Evolutionary conservation across 2,888 invertebrate species (phyloP), one percentile per base, ranked within the genome.

Genomic region (Leucania comma): DNA sequence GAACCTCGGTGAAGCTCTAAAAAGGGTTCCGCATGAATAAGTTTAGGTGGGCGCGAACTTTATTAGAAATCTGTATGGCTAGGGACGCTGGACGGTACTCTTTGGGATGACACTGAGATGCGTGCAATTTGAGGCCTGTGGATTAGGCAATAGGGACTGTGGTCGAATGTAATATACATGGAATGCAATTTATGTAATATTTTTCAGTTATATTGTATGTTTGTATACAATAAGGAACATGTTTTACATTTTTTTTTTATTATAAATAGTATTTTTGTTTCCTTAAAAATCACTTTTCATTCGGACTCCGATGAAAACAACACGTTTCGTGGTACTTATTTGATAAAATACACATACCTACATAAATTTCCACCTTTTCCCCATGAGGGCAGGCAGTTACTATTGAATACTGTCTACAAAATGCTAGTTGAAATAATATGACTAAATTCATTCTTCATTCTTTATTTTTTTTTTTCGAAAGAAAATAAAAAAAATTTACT

Each of bases 1-100:
- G 73, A 80, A 75, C 75, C 73, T 72, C 63, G 59, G n/a, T 67
- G 29, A 22, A 46, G 68, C 66, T 77, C 59, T 72, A 66, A 67
- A 75, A 82, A 82, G 61, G 80, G 73, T 80, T 82, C 73, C 68
- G 42, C 60, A 78, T 78, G 85, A 82, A 80, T 78, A 80, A 60
- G 26, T 74, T 74, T 69, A 50, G 50, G 50, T 59, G 67, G 67
- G 29, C 24, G 61, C 67, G 59, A 60, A 59, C 66, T 67, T 82
- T 80, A 79, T 75, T 84, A 72, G 57, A 70, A 62, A 69, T 67
- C 59, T 57, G 66, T 65, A 64, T 53, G 56, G 65, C 29, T 66
- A 38, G 35, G 42, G 42, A 56, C 22, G 26, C 26, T 59, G 60
- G 66, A 69, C 69, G 29, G 3, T 59, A 57, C 26, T 54, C 54